A percentile compares a stretch with the other conserved stretches of the same genome.
Evolutionary conservation across 2,113 vertebrate species (phyloP).

Genomic region (Monopterus albus): DNA sequence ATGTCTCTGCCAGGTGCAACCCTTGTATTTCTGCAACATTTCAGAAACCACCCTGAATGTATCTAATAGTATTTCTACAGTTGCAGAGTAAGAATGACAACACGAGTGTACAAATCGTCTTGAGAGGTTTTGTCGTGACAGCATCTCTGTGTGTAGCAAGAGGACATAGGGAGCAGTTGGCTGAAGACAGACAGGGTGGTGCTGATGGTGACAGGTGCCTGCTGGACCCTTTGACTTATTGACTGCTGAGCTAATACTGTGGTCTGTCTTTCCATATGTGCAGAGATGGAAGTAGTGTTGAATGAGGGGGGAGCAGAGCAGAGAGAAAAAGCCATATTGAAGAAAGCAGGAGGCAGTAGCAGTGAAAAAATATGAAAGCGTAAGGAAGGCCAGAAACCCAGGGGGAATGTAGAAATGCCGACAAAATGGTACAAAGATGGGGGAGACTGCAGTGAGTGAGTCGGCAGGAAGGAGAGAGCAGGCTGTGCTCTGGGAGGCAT

Average conservation of each 20-base stretch:
- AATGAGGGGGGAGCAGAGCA: background rate
- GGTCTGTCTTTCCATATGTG: constrained; percentile 45
- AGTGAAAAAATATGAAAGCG: background rate
- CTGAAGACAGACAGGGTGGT: constrained; percentile 12
- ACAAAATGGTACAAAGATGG: constrained; percentile 40
- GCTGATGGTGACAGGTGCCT: constrained; percentile 40
- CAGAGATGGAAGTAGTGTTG: constrained; percentile 5
- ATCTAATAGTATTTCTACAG: background rate
- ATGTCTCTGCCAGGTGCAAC: constrained; percentile 33
- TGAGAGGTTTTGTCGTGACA: background rate
- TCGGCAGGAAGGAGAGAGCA: constrained; percentile 13
- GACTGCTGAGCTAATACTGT: constrained; percentile 25
- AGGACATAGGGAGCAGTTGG: constrained; percentile 7
- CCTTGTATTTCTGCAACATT: constrained; percentile 8
- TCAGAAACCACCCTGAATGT: background rate
- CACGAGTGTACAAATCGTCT: background rate
- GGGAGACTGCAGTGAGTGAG: constrained; percentile 23
- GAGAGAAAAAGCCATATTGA: background rate
- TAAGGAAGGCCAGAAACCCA: background rate
- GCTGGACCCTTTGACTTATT: constrained; percentile 41
- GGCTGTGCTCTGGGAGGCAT: constrained; percentile 26
- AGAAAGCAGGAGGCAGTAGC: constrained; percentile 6
- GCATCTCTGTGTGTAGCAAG: background rate
- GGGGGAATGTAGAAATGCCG: constrained; percentile 25
- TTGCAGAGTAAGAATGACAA: background rate